Evolutionary conservation across 1,140 invertebrate species (phyloP), one percentile per base, ranked within the genome.

Genomic region (Hyles euphorbiae): DNA sequence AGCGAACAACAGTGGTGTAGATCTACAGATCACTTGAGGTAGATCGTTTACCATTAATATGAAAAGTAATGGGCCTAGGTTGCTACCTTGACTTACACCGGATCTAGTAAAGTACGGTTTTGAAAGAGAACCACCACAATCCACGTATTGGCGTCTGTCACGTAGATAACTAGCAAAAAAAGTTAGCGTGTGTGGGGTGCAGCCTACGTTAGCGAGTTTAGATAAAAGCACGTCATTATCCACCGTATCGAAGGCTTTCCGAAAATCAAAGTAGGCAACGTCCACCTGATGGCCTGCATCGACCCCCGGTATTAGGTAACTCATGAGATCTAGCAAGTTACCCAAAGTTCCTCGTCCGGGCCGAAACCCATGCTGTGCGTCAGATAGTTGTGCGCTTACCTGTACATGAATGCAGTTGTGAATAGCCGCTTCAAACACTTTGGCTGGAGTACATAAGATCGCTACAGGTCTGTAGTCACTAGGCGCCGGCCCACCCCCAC

Each of bases 221-320:
- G 4, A 40, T 22, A 71, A 11, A 10, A 71, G 10, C 3, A 62
- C 36, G 11, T 67, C 55, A 11, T 67, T 68, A 53, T 72, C 66
- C 8, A 66, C 63, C 3, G 32, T 46, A 12, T 68, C 67, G 6
- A 69, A 72, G 2, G 67, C 70, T 54, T 69, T 68, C 53, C 48
- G 48, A 7, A 65, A 72, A 59, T 69, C 64, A 33, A 69, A 63
- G 47, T 67, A 70, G 3, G 56, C 58, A 5, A 45, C 53, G 32
- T 65, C 61, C 1, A 65, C 56, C 36, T 68, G 65, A 7, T 33
- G 36, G 5, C 66, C 58, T 12, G 52, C 52, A 53, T 68, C 61
- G 5, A 67, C 51, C 10, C 47, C 44, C 32, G 61, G 33, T 11
- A 50, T 7, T 11, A 61, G 36, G 9, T 56, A 33, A 22, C 40